Percentiles rank a stretch among this genome's conserved stretches.
These are phyloP conservation scores for Laupala kohalensis DNA, from an alignment of 1,140 invertebrate genomes.

Conservation along the genomic window DNA sequence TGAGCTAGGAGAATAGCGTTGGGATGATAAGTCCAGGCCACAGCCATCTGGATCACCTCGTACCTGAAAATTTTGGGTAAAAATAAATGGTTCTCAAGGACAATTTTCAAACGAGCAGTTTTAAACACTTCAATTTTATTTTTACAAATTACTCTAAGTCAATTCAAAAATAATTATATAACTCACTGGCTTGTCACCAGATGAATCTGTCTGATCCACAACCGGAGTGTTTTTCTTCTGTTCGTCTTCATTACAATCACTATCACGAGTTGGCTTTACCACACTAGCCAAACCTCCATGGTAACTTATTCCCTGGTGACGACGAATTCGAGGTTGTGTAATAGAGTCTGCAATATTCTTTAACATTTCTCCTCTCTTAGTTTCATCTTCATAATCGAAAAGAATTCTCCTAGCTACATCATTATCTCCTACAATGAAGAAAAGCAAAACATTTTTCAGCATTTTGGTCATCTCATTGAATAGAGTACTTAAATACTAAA, in stretches of 20 bases:
- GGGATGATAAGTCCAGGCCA: conserved; percentile 47
- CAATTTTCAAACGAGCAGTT: neutral
- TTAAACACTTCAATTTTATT: neutral
- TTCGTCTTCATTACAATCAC: conserved; percentile 10
- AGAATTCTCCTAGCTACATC: conserved; percentile 32
- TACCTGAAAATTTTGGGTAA: conserved; percentile 21
- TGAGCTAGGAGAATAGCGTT: conserved; percentile 41
- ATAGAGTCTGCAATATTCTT: conserved; percentile 57
- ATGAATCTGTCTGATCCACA: conserved; percentile 4
- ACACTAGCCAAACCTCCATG: neutral
- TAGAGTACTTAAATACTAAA: no score
- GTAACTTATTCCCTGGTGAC: neutral
- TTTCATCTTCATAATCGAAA: conserved; percentile 37
- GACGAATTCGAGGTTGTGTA: conserved; percentile 7
- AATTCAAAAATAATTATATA: neutral
- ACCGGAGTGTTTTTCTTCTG: conserved; percentile 6
- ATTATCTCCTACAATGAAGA: conserved; percentile 22
- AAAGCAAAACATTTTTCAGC: no score
- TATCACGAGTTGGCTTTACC: conserved; percentile 7
- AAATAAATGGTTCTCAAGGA: neutral
- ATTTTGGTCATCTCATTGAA: no score
- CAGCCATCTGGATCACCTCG: conserved; percentile 74
- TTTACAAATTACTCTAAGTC: no score
- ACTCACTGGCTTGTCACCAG: conserved; percentile 6
- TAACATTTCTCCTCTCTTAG: conserved; percentile 48